These are phyloP conservation scores for Eidolon dupreanum DNA, from an alignment of 2,797 vertebrate genomes.

Conservation along the genomic window DNA sequence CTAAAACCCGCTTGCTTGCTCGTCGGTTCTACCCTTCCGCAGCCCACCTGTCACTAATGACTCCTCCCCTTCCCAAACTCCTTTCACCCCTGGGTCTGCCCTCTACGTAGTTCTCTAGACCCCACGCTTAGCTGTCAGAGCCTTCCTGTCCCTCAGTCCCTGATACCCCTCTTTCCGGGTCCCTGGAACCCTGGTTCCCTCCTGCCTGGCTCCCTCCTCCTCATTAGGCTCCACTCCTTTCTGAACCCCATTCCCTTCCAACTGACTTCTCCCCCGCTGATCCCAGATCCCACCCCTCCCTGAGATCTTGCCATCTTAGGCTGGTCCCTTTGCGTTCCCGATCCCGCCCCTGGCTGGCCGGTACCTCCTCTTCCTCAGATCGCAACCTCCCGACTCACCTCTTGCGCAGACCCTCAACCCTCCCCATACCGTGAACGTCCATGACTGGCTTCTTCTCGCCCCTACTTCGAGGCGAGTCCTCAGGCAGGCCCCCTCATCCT, in stretches of 20 bases:
- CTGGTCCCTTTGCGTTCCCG: neutral
- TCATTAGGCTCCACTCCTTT: neutral
- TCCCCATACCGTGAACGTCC: neutral
- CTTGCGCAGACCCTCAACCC: neutral
- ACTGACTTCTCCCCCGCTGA: neutral
- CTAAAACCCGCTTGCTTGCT: neutral
- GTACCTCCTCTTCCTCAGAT: neutral
- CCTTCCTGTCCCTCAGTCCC: neutral
- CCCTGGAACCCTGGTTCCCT: neutral
- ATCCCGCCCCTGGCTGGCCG: neutral
- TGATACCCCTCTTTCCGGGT: neutral
- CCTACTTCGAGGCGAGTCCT: neutral
- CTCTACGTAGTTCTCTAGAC: neutral
- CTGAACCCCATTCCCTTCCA: neutral
- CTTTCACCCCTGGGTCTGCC: neutral
- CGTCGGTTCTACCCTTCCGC: neutral
- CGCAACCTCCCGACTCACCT: neutral
- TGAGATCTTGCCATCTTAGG: neutral
- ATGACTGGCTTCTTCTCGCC: neutral
- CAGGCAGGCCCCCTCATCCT: neutral
- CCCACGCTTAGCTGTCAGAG: neutral
- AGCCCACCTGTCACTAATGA: neutral
- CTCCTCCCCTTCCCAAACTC: neutral
- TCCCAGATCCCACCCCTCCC: neutral
- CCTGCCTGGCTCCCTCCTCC: neutral